phyloP scores from a whole-genome alignment of 1,140 invertebrate genomes.

The Sycophaga agraensis region DNA sequence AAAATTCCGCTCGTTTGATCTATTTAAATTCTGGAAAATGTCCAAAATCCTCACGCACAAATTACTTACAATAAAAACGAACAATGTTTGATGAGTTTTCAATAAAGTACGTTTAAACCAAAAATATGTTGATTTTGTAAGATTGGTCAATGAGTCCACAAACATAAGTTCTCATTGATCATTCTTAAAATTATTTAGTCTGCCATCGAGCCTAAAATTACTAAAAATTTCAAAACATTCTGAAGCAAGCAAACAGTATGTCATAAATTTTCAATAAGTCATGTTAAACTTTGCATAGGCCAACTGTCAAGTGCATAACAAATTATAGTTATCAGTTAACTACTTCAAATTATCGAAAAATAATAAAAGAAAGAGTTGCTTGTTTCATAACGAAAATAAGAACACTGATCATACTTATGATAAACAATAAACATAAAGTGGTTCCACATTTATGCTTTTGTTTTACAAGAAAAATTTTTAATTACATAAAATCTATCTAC shows the following conservation, averaged over 20 bases:
- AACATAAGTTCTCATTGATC: background rate
- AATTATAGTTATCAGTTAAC: no score
- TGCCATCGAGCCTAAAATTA: background rate
- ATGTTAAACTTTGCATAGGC: no score
- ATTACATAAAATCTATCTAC: no score
- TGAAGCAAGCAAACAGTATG: background rate
- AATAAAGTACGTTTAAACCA: constrained; percentile 17
- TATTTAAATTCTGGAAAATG: background rate
- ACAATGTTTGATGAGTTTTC: constrained; percentile 13
- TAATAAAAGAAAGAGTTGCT: no score
- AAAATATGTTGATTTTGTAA: background rate
- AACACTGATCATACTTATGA: no score
- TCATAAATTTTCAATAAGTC: constrained; percentile 9
- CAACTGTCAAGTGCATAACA: no score
- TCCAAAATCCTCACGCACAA: constrained; percentile 14
- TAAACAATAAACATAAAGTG: no score
- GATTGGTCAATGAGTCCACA: background rate
- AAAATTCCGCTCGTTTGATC: constrained; percentile 17
- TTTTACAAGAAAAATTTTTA: no score
- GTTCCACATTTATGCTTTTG: no score
- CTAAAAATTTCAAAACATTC: background rate
- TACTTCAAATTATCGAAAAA: no score
- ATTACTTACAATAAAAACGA: constrained; percentile 19
- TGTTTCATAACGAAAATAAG: no score
- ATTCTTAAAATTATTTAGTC: background rate